Base-by-base conservation (phyloP, 2,113 vertebrate species). In the Phyllostomus discolor region DNA sequence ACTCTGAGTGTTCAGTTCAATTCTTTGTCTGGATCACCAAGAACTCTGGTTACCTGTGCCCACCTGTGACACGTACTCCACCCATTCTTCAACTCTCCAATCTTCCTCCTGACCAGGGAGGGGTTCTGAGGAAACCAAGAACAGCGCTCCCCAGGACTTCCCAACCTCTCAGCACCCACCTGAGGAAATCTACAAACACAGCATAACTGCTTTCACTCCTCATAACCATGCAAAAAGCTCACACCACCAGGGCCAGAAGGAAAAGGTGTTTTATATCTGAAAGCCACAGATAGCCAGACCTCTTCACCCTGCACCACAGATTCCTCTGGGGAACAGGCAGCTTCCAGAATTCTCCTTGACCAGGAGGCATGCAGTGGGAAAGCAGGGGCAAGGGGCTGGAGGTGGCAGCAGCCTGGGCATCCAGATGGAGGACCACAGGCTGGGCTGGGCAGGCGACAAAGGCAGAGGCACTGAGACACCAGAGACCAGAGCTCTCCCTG, bases 101-200 rank as follows among this genome's bases (percentile, higher is more conserved):
- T 35, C 38, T 46, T 84, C 89, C 52, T 85, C 69, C 73, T 43
- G 73, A 79, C 24, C 54, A 50, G 57, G 59, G 31, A 28, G 20
- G n/a, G n/a, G n/a, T n/a, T 54, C 48, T 41, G 1, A 24, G 6
- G 22, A n/a, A 70, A 52, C 15, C 46, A 57, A 10, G 12, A 62
- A 10, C 10, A 1, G 28, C 8, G 85, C 9, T 48, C 35, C 6
- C 2, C 1, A 0, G 24, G 5, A 22, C 26, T 59, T 80, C 54
- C 46, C 78, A 33, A 17, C 4, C 70, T 73, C 70, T 72, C 46
- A 14, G 48, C 52, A 3, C 10, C n/a, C 28, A 12, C 31, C 4
- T 9, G 26, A 54, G 38, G 64, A 69, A n/a, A 38, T 31, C 35
- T 64, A 69, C 76, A 52, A 33, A 31, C 31, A 28, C 10, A 66